Evolutionary conservation across 2,888 invertebrate genomes (phyloP).

Genomic region (Prosapia bicincta): DNA sequence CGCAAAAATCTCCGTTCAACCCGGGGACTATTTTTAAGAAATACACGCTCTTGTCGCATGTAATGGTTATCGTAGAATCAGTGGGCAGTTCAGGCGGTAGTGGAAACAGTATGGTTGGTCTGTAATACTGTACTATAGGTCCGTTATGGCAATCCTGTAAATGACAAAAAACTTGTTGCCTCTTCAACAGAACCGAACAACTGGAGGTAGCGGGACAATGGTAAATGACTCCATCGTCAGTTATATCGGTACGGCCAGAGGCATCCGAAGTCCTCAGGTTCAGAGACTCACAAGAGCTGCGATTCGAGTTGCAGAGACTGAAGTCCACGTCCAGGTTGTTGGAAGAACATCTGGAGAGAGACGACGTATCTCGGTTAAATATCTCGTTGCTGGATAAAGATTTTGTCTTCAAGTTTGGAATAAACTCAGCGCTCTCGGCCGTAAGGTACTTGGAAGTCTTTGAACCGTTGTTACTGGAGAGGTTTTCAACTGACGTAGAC

Average conservation of each 20-base stretch:
- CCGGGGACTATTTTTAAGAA: conserved; percentile 20
- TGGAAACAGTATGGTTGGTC: conserved; percentile 3
- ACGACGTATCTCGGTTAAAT: conserved; percentile 11
- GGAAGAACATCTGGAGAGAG: conserved; percentile 8
- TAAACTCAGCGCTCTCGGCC: conserved; percentile 3
- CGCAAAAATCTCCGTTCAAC: conserved; percentile 6
- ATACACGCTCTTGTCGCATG: conserved; percentile 10
- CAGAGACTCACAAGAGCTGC: conserved; percentile 28
- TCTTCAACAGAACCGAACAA: conserved; percentile 18
- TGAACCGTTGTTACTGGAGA: conserved; percentile 11
- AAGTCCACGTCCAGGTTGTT: conserved; percentile 17
- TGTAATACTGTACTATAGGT: conserved; percentile 32
- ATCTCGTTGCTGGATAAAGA: conserved; percentile 30
- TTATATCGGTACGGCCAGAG: conserved; percentile 26
- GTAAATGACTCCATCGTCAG: conserved; percentile 23
- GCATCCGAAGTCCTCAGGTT: conserved; percentile 19
- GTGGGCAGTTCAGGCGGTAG: conserved; percentile 11
- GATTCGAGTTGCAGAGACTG: conserved; percentile 24
- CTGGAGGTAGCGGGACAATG: conserved; percentile 15
- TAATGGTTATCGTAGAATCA: conserved; percentile 18
- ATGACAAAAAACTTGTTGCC: conserved; percentile 20
- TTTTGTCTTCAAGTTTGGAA: conserved; percentile 22
- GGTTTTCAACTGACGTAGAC: conserved; percentile 35
- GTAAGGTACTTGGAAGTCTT: conserved; percentile 8
- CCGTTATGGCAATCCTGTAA: conserved; percentile 31